Base-by-base conservation (phyloP, 2,113 vertebrate genomes). In the Rhinolophus ferrumequinum region DNA sequence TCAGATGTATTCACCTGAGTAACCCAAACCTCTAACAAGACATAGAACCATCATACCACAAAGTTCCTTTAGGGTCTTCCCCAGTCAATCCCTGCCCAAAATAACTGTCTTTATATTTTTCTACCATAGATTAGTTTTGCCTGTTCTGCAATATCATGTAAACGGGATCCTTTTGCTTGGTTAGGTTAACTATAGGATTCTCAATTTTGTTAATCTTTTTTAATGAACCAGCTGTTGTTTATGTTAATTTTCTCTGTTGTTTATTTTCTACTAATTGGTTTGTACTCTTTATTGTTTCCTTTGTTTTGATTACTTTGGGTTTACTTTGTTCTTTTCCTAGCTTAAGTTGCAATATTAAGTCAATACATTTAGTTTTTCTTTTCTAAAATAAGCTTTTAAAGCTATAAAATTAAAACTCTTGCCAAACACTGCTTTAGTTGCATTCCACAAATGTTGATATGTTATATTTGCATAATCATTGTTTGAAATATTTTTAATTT, bases 401-500 rank as follows among this genome's bases (percentile, higher is more conserved):
- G 18, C 50, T 28, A 70, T 88, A 88, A 79, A 88, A 83, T 26
- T 73, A 67, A 84, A 87, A 54, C 28, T 88, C 18, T 69, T 79
- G 14, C 19, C 41, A 81, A 58, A 66, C 7, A 62, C 19, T 84
- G 30, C 47, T 91, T 94, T 28, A 80, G 21, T 50, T 69, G 9
- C 72, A 73, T 67, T 88, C 50, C n/a, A 60, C 70, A 91, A 38
- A 84, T 92, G 58, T 88, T 88, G 30, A 75, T 52, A n/a, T 47
- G 11, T 54, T 50, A 58, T 52, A 26, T 69, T 95, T 83, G 82
- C 1, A n/a, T 96, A 54, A 62, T 28, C 38, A 60, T 84, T 52
- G 8, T 93, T 72, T 58, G 21, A 95, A 90, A 88, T 91, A 70
- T 72, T 79, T 77, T 93, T 41, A 90, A 66, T 95, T 85, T 87